Base-by-base conservation (phyloP, 1,140 invertebrate species). In the Telenomus remus region DNA sequence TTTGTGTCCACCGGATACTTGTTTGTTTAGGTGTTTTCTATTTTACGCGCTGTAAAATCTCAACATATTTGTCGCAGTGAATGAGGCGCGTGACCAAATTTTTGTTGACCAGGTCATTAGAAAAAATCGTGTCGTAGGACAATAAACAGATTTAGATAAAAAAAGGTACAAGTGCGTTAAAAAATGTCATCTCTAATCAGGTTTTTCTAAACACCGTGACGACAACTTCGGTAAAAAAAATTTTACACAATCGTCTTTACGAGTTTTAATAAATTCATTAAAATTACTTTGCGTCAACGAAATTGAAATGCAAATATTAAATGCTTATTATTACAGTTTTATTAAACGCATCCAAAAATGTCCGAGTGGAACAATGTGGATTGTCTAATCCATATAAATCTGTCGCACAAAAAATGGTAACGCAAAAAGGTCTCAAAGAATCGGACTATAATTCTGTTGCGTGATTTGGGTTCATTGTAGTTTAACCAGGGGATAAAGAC, bases 401-500 rank as follows among this genome's bases (percentile, higher is more conserved):
- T 27, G 19, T 27, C 19, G 19, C 6, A 6, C 19, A 27, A 27
- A 27, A 27, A 27, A 27, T 27, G 19, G 19, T 27, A 27, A 27
- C 19, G 19, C 1, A 27, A 27, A 27, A 27, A 27, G 6, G 6
- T 3, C 2, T 69, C 44, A 57, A 77, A 60, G 49, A 63, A 64
- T 72, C 54, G 66, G 64, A 63, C 72, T 65, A 27, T 27, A 76
- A 82, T 82, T 82, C 82, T 74, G 83, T 84, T 83, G 82, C 80
- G 79, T 83, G 81, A 85, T 82, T 83, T 74, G 76, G 70, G 79
- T 59, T 84, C 82, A 83, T 84, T 76, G 71, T 69, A 13, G 70
- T 76, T 82, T 78, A 84, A 84, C 79, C 81, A 85, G 77, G 51
- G 78, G 65, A 79, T 85, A 85, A 86, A 84, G 83, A 86, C 75